Percentiles rank a stretch among this genome's conserved stretches.
Conservation (phyloP, 2,113 vertebrate species). For the Ammodytes dubius region DNA sequence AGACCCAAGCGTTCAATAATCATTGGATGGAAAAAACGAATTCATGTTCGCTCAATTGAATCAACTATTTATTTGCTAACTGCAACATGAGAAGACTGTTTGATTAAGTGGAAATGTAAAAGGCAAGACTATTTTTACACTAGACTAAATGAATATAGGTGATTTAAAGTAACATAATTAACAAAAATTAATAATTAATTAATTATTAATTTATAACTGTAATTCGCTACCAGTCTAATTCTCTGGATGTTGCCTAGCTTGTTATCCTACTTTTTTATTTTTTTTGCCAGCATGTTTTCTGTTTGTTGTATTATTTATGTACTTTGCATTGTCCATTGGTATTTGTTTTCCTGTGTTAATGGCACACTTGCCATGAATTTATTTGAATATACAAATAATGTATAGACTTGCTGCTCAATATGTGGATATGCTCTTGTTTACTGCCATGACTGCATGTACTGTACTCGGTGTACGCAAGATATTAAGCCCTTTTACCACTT, state of each 20-base stretch:
- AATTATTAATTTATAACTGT: neutral
- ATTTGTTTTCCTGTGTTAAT: neutral
- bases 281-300: neutral
- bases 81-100: neutral
- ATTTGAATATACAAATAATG: neutral
- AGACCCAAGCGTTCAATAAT: neutral
- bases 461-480: neutral
- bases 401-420: neutral
- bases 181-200: too few species aligned
- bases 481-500: neutral
- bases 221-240: neutral
- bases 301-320: neutral
- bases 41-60: neutral
- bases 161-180: too few species aligned
- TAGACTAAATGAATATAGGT: too few species aligned
- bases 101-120: neutral
- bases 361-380: neutral
- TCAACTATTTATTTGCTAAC: neutral
- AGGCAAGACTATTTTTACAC: neutral
- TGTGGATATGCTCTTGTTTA: neutral
- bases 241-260: constrained; percentile 4
- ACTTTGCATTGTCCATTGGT: neutral
- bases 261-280: neutral
- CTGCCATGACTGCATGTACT: neutral
- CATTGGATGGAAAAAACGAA: neutral